phyloP scores from a whole-genome alignment of 2,797 vertebrate species.

The Enteromius afrohamiltoni region DNA sequence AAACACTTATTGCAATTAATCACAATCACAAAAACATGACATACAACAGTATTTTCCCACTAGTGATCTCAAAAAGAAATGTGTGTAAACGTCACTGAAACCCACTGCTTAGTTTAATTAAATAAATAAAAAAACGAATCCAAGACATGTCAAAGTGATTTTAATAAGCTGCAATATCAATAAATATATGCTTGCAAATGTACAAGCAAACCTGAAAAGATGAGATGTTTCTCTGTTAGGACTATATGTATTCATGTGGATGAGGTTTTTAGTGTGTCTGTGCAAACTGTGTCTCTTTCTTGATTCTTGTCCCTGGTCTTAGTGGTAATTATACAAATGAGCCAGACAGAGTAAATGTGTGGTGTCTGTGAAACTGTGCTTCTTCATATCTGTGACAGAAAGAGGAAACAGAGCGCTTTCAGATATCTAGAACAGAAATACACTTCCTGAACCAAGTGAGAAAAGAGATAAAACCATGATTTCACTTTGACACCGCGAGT shows the following conservation, averaged over 20 bases:
- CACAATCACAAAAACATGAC: background rate
- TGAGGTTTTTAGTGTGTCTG: background rate
- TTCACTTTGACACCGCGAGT: background rate
- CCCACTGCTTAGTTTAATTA: background rate
- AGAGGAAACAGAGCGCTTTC: background rate
- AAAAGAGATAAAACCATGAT: background rate
- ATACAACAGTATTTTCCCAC: background rate
- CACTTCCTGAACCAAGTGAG: background rate
- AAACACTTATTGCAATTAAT: no score
- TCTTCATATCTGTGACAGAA: background rate
- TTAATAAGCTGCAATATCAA: background rate
- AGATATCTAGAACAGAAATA: background rate
- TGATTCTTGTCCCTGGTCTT: background rate
- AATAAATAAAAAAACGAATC: background rate
- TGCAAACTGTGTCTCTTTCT: background rate
- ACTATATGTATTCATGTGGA: background rate
- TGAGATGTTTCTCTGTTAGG: background rate
- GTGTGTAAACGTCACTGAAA: conserved; percentile 26
- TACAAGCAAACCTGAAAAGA: background rate
- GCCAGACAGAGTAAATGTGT: no score
- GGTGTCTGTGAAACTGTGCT: background rate
- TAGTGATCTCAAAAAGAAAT: background rate
- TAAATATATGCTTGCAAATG: background rate
- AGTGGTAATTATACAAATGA: background rate
- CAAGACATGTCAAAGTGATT: conserved; percentile 9